Evolutionary conservation across 2,888 invertebrate species (phyloP), one percentile per base, ranked within the genome.

Genomic region (Phytoseiulus persimilis): DNA sequence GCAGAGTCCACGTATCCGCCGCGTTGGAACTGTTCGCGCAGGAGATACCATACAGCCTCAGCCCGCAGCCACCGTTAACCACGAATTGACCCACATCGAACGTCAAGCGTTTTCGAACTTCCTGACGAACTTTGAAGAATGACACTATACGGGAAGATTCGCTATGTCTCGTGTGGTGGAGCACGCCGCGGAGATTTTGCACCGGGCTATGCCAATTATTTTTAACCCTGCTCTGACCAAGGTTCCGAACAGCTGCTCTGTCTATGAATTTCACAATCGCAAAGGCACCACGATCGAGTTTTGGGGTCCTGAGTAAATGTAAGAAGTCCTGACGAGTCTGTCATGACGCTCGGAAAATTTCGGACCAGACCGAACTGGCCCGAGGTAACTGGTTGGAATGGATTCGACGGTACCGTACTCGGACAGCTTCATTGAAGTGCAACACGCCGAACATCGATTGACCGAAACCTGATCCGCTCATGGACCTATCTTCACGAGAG

Each of bases 1-100:
- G 87, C 87, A 45, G 28, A 45, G 33, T 87, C 31, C 33, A 87
- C 87, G 87, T 87, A 87, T 32, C 65, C 33, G 87, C 87, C 87
- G 87, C 87, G 87, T 87, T 33, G 87, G 87, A 87, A 87, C 65
- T 65, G 18, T 65, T 65, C 65, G 65, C 65, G 65, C 65, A 65
- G 65, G 65, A 65, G 65, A 65, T 65, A 65, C 65, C 65, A 65
- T 65, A 65, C 65, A 65, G 65, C 65, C 65, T 65, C 65, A 65
- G 65, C 65, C 28, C 5, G 18, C 65, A 18, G 65, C 28, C 65
- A 65, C 9, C 65, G 65, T 65, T 28, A 28, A 65, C 65, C 14
- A 28, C 28, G 65, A 65, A 28, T 23, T 65, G 65, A 65, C 65
- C 65, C 65, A 65, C 65, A 65, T 65, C 65, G 65, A 65, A 65